Base-by-base conservation (phyloP, 2,888 invertebrate genomes). In the Lasioglossum villosulum region DNA sequence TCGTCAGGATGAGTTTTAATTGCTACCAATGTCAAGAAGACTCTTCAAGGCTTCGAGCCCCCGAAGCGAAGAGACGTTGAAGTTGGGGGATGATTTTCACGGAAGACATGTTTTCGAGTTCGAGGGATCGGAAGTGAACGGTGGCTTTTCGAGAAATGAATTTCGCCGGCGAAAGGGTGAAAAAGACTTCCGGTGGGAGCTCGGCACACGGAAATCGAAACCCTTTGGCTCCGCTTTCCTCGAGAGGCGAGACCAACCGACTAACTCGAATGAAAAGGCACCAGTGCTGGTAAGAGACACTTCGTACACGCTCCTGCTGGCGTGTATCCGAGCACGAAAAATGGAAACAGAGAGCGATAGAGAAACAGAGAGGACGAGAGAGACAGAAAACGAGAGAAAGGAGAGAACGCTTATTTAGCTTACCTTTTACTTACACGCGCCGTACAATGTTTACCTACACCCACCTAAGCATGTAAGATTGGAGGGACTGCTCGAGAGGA, bases 361-460 rank as follows among this genome's bases (percentile, higher is more conserved):
- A 34, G 45, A 19, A 52, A 30, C 37, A 42, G 37, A 48, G 72
- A 77, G 52, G 19, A 16, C 16, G 39, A 48, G 59, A 30, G 30
- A 70, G 30, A 56, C 10, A 42, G n/a, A 16, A 42, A 30, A 34
- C 34, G 30, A 48, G 72, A 78, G 52, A 48, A 63, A 63, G 63
- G 63, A 63, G 86, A 87, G 82, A 83, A 92, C 90, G 90, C 92
- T 93, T 94, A 91, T 93, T 92, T 93, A 92, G 92, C 91, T 93
- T 93, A 90, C 90, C 91, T 93, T 93, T 93, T 90, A 90, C 91
- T 92, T 91, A 93, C 91, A 89, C 91, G 90, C 88, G 91, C 90
- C 90, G 90, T 93, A 93, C 92, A 93, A 92, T 94, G 91, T 94
- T 93, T 93, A 92, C 92, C 91, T 92, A 92, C 92, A 92, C 90